A percentile compares a stretch with the other conserved stretches of the same genome.
Evolutionary conservation across 2,113 vertebrate genomes (phyloP).

Genomic region (Saguinus imperator): DNA sequence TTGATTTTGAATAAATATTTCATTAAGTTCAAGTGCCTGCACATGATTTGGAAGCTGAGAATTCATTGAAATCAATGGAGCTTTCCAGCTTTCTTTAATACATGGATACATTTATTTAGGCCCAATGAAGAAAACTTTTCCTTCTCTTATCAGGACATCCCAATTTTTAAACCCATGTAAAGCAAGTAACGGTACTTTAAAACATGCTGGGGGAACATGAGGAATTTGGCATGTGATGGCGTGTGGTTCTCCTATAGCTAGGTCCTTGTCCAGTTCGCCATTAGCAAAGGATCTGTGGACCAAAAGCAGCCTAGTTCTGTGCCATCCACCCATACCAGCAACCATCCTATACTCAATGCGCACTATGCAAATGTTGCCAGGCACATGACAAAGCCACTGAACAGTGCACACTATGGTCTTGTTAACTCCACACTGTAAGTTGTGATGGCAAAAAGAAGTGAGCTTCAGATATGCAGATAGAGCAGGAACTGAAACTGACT

Average conservation of each 20-base stretch:
- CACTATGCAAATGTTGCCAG: background rate
- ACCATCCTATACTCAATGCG: too few species aligned
- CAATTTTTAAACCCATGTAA: background rate
- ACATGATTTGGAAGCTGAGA: slow-evolving; percentile 56
- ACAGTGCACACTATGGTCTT: accelerated
- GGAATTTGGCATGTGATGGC: accelerated
- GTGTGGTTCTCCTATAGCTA: accelerated
- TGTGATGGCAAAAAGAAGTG: accelerated
- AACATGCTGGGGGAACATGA: background rate
- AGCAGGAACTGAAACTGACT: accelerated
- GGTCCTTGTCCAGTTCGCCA: background rate
- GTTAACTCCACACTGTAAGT: background rate
- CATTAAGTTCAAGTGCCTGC: slow-evolving; percentile 66
- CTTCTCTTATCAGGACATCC: background rate
- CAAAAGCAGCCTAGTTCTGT: background rate
- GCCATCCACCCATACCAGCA: accelerated
- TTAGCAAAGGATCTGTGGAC: background rate
- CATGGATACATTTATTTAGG: background rate
- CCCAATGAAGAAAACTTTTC: background rate
- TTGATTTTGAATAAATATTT: slow-evolving; percentile 79
- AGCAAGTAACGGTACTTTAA: background rate
- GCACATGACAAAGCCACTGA: background rate
- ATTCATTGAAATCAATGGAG: slow-evolving; percentile 45
- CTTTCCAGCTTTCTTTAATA: slow-evolving; percentile 41
- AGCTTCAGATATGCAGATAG: background rate